Evolutionary conservation across 2,888 invertebrate genomes (phyloP).

Genomic region (Hirtodrosophila duncani): DNA sequence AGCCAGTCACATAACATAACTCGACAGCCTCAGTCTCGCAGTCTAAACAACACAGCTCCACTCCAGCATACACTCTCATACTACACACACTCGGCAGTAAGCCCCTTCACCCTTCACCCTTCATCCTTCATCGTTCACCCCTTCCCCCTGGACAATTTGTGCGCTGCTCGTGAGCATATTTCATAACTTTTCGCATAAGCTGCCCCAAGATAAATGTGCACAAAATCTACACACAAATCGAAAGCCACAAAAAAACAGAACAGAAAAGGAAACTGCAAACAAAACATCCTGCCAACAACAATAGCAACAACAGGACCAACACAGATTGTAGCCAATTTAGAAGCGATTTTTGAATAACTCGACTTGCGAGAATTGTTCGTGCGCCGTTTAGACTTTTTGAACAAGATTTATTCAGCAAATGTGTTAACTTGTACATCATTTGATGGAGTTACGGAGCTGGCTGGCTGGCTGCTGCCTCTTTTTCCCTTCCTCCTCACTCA

Average conservation of each 20-base stretch:
- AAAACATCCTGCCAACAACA: conserved; percentile 19
- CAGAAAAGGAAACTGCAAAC: conserved; percentile 12
- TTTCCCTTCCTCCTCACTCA: not conserved
- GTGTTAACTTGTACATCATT: conserved; percentile 76
- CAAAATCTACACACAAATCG: conserved; percentile 75
- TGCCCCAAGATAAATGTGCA: conserved; percentile 75
- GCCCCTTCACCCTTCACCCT: not conserved
- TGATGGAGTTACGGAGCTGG: conserved; percentile 75
- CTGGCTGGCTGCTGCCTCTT: conserved; percentile 14
- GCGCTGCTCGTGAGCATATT: conserved; percentile 70
- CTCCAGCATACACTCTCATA: not conserved
- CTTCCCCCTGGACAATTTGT: conserved; percentile 55
- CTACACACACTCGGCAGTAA: not conserved
- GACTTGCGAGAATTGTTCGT: conserved; percentile 55
- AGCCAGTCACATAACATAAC: not conserved
- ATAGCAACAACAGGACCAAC: conserved; percentile 34
- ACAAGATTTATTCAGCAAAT: conserved; percentile 75
- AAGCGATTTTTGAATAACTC: conserved; percentile 75
- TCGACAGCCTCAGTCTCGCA: conserved; percentile 16
- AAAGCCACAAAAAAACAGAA: conserved; percentile 67
- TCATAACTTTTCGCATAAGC: conserved; percentile 75
- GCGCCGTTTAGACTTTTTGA: conserved; percentile 42
- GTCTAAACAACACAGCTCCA: conserved; percentile 18
- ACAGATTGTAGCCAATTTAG: conserved; percentile 72
- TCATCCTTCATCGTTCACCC: not conserved